Conservation (phyloP, 2,888 invertebrate genomes). For the Pycnomerus fuliginosus region DNA sequence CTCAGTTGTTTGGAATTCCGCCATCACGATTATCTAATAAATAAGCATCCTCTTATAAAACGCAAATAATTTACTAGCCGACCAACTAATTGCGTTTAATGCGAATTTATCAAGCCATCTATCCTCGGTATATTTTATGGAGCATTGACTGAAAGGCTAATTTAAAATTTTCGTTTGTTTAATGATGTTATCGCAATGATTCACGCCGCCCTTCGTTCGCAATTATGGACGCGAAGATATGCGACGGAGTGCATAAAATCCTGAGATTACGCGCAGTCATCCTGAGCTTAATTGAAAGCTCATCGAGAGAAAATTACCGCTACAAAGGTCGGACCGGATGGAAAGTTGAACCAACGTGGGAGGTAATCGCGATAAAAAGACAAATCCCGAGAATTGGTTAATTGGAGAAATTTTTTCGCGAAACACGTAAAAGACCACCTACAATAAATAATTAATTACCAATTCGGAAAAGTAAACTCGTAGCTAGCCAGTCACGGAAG, state of each 20-base stretch:
- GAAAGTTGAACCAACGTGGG: too few relatives aligned
- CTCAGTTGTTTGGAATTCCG: constrained; percentile 4
- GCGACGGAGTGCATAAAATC: constrained; percentile 10
- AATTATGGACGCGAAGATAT: constrained; percentile 4
- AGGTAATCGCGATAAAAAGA: too few relatives aligned
- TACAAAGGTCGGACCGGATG: too few relatives aligned
- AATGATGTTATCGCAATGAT: constrained; percentile 23
- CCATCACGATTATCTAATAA: constrained; percentile 4
- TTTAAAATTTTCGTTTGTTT: constrained; percentile 26
- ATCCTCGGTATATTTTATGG: constrained; percentile 24
- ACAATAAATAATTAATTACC: too few relatives aligned
- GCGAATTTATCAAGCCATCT: constrained; percentile 22
- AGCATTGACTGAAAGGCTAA: constrained; percentile 11
- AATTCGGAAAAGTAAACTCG: too few relatives aligned
- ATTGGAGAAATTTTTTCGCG: too few relatives aligned
- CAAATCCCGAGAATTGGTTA: too few relatives aligned
- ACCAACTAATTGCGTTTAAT: constrained; percentile 26
- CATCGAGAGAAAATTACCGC: constrained; percentile 2
- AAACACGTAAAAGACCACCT: too few relatives aligned
- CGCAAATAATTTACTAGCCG: constrained; percentile 21
- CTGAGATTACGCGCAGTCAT: constrained; percentile 9
- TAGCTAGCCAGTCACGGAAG: too few relatives aligned
- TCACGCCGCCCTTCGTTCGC: constrained; percentile 17
- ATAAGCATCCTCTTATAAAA: constrained; percentile 3
- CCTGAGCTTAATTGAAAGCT: constrained; percentile 10